phyloP scores from a whole-genome alignment of 2,888 invertebrate genomes.

The Cryptocephalus primarius region DNA sequence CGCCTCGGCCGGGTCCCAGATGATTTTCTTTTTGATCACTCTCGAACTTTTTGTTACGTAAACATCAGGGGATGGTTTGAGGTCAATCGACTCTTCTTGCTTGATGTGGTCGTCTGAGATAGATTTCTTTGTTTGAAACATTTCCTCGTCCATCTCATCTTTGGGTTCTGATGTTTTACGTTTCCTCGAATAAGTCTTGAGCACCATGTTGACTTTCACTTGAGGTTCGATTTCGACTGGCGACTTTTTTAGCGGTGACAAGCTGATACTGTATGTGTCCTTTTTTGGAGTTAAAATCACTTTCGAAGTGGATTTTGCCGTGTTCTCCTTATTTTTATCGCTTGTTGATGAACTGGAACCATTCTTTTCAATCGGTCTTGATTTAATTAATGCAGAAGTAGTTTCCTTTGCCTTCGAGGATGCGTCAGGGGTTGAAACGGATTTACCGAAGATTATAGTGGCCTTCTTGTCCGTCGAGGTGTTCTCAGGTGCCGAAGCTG shows the following conservation, averaged over 20 bases:
- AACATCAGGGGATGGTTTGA: conserved; percentile 11
- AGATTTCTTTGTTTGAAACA: conserved; percentile 2
- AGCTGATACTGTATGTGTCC: conserved; percentile 1
- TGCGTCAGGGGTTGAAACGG: not conserved
- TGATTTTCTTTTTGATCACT: conserved; percentile 61
- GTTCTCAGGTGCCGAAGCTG: not conserved
- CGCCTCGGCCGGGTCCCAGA: conserved; percentile 59
- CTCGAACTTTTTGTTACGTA: conserved; percentile 40
- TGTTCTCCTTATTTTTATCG: not conserved
- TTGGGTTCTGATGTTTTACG: conserved; percentile 19
- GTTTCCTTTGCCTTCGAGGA: not conserved
- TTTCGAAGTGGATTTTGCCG: conserved; percentile 5
- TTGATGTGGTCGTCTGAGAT: not conserved
- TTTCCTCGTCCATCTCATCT: conserved; percentile 1
- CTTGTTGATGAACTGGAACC: too few species aligned
- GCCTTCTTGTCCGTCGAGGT: not conserved
- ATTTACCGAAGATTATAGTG: too few species aligned
- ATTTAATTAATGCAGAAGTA: not conserved
- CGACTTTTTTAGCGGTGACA: conserved; percentile 6
- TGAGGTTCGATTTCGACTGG: conserved; percentile 24
- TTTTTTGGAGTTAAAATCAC: conserved; percentile 1
- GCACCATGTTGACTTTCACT: conserved; percentile 25
- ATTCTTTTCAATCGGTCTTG: too few species aligned
- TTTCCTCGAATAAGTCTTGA: conserved; percentile 35
- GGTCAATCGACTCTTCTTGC: not conserved